Evolutionary conservation across 2,797 vertebrate species (phyloP).

Genomic region (Oryzias sinensis): DNA sequence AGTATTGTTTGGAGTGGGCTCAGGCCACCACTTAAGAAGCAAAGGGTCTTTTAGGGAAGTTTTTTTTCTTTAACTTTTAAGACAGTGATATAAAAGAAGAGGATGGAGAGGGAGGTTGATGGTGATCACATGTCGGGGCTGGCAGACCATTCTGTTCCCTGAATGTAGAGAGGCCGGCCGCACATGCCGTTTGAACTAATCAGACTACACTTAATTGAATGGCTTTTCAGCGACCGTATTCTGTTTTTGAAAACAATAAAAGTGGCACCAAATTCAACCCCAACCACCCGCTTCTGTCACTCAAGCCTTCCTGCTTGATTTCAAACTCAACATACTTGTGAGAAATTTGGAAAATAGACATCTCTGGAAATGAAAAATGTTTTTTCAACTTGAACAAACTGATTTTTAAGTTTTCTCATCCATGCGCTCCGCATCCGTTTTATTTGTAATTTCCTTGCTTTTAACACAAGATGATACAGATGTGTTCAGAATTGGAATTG

Average conservation of each 20-base stretch:
- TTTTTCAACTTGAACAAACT: slow-evolving; percentile 50
- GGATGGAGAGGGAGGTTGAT: slow-evolving; percentile 74
- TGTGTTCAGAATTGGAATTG: slow-evolving; percentile 76
- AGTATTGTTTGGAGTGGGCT: slow-evolving; percentile 77
- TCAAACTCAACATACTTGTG: slow-evolving; percentile 38
- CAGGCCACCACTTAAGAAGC: slow-evolving; percentile 78
- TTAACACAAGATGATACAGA: slow-evolving; percentile 81
- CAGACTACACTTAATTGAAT: slow-evolving; percentile 60
- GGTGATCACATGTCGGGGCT: slow-evolving; percentile 70
- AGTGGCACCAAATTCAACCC: slow-evolving; percentile 40
- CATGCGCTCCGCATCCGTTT: slow-evolving; percentile 71
- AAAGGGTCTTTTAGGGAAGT: slow-evolving; percentile 63
- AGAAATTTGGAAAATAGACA: slow-evolving; percentile 53
- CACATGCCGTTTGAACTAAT: slow-evolving; percentile 65
- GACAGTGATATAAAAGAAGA: slow-evolving; percentile 71
- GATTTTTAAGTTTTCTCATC: slow-evolving; percentile 59
- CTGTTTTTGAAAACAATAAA: slow-evolving; percentile 62
- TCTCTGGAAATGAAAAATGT: neutral
- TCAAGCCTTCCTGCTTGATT: slow-evolving; percentile 29
- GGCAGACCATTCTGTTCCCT: slow-evolving; percentile 59
- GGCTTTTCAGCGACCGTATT: slow-evolving; percentile 52
- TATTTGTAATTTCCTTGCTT: slow-evolving; percentile 77
- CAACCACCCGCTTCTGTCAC: slow-evolving; percentile 9
- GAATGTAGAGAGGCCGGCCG: slow-evolving; percentile 51
- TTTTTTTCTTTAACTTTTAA: slow-evolving; percentile 70